Percentiles rank a stretch among this genome's conserved stretches.
Evolutionary conservation across 2,113 vertebrate species (phyloP).

Genomic region (Sardina pilchardus): DNA sequence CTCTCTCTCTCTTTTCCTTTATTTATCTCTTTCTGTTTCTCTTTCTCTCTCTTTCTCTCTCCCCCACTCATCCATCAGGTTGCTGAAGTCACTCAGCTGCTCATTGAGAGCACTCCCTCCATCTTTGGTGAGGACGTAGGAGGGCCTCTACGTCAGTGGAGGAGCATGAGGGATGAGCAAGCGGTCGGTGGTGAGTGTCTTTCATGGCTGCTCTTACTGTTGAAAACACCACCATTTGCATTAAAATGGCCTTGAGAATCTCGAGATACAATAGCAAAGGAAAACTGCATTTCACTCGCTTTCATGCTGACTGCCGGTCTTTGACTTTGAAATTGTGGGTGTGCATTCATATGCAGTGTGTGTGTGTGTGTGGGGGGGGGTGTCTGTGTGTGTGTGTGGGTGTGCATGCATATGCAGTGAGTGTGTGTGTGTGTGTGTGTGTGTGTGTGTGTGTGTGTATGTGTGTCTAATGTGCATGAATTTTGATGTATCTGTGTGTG

Average conservation of each 20-base stretch:
- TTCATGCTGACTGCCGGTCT: no score
- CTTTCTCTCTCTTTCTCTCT: background rate
- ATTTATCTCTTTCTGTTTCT: background rate
- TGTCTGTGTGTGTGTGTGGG: no score
- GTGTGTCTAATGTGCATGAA: background rate
- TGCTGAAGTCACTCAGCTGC: slow-evolving; percentile 71
- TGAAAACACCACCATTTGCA: background rate
- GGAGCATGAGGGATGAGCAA: slow-evolving; percentile 52
- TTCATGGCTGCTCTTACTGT: background rate
- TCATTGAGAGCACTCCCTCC: slow-evolving; percentile 74
- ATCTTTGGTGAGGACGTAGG: slow-evolving; percentile 75
- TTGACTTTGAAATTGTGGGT: background rate
- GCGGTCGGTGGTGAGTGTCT: slow-evolving; percentile 59
- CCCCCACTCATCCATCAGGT: slow-evolving; percentile 59
- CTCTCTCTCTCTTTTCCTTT: background rate
- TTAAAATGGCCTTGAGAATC: background rate
- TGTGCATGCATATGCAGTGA: background rate
- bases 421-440: background rate
- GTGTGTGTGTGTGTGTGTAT: background rate
- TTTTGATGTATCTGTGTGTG: background rate
- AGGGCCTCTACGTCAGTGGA: slow-evolving; percentile 62
- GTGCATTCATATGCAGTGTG: background rate
- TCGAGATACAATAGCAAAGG: background rate
- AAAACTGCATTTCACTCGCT: background rate
- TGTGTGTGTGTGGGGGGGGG: no score